phyloP scores from a whole-genome alignment of 1,140 invertebrate species.

The Macrosteles quadrilineatus region DNA sequence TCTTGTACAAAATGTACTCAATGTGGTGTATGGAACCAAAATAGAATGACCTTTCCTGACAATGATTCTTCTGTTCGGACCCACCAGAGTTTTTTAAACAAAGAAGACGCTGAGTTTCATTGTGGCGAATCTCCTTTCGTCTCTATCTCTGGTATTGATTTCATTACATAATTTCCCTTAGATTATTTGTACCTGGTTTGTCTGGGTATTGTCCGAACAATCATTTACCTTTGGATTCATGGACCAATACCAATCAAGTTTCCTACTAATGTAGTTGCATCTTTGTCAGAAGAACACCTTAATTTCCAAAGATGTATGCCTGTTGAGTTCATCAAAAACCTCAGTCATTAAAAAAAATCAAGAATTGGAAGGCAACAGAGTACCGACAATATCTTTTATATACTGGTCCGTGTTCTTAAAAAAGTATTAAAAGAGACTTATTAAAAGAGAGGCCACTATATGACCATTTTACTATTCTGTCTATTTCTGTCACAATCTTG shows the following conservation, averaged over 20 bases:
- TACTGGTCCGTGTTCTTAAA: slow-evolving; percentile 50
- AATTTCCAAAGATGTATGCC: slow-evolving; percentile 38
- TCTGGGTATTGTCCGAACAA: slow-evolving; percentile 44
- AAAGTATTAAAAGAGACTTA: slow-evolving; percentile 39
- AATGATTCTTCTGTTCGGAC: background rate
- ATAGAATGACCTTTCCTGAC: slow-evolving; percentile 41
- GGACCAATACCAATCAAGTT: background rate
- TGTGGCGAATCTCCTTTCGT: background rate
- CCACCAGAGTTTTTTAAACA: background rate
- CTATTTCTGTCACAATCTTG: background rate
- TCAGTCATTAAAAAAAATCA: slow-evolving; percentile 46
- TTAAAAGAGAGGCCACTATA: slow-evolving; percentile 46
- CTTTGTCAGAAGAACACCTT: slow-evolving; percentile 32
- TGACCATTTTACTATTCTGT: slow-evolving; percentile 49
- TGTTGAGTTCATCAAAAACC: slow-evolving; percentile 51
- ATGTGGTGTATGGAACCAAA: slow-evolving; percentile 39
- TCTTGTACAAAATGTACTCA: slow-evolving; percentile 48
- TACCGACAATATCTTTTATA: slow-evolving; percentile 53
- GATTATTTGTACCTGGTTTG: slow-evolving; percentile 49
- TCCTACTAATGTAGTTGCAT: background rate
- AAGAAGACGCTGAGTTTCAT: background rate
- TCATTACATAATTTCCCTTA: slow-evolving; percentile 41
- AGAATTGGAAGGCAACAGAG: slow-evolving; percentile 54
- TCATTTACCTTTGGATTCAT: slow-evolving; percentile 45
- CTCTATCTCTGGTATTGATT: slow-evolving; percentile 24